Base-by-base conservation (phyloP, 2,797 vertebrate species). In the Orientallactaga sibirica region DNA sequence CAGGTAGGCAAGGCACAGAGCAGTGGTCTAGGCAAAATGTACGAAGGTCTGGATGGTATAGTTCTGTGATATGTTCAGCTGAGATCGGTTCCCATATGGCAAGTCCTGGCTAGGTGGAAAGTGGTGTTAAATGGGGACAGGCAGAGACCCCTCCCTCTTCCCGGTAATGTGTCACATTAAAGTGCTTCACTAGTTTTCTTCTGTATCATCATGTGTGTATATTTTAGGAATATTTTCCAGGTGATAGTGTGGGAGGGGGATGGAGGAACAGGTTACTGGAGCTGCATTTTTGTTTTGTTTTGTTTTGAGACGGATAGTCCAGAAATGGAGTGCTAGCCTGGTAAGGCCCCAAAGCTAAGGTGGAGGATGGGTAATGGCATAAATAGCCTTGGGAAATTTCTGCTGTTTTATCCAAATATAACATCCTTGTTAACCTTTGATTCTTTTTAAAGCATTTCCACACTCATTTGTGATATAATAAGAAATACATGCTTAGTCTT, bases 151-250 rank as follows among this genome's bases (percentile, higher is more conserved):
- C 20, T 43, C 87, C 62, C 19, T 64, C 29, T 25, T 48, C 55
- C 55, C 68, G 73, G 66, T 71, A 9, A 0, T 2, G 8, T 33
- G 18, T 43, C 20, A 24, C 19, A 0, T 24, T 71, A 61, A 77
- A 83, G 33, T 92, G 33, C 33, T 84, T 37, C 81, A 14, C 41
- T 77, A 20, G 55, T 58, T 58, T 33, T 43, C 0, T 64, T 41
- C 68, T 43, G 6, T 5, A 3, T 75, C 52, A n/a, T 61, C 24
- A 0, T 20, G 5, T 48, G 66, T 76, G 81, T 87, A 12, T 74
- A 73, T 82, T 84, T 90, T 64, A 92, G 89, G 80, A 86, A 12
- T 55, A 33, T n/a, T 70, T 76, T 48, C 70, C 85, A 76, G 37
- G 66, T 86, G 76, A 66, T 41, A 70, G n/a, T 52, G 4, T 92